These are phyloP conservation scores for Dryobates pubescens DNA, from an alignment of 2,797 vertebrate species.

Conservation along the genomic window DNA sequence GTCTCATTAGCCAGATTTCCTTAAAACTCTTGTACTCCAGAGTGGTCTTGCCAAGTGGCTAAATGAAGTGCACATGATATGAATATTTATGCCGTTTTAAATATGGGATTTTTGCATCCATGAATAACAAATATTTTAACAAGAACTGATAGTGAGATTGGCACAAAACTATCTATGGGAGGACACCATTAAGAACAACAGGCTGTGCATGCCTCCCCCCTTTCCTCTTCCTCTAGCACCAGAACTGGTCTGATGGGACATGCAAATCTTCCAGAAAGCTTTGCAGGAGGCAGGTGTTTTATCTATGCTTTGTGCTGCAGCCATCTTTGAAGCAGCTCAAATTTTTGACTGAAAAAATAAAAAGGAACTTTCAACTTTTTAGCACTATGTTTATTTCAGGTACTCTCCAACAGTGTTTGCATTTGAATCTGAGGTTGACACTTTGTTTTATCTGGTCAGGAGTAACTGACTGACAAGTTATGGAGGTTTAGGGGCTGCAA, in stretches of 20 bases:
- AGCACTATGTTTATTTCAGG: neutral
- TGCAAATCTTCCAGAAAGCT: neutral
- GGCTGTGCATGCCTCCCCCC: neutral
- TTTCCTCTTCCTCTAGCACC: constrained; percentile 7
- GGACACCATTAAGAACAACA: constrained; percentile 60
- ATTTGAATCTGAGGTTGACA: constrained; percentile 4
- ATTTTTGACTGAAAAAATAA: neutral
- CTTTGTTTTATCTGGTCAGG: constrained; percentile 5
- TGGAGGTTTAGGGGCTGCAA: neutral
- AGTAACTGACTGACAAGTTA: neutral
- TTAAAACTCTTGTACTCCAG: constrained; percentile 68
- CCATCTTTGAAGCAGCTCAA: constrained; percentile 2
- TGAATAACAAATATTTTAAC: constrained; percentile 80
- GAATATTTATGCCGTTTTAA: constrained; percentile 82
- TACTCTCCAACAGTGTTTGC: neutral
- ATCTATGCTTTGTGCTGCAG: neutral
- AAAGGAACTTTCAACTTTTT: neutral
- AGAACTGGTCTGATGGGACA: constrained; percentile 23
- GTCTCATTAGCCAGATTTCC: constrained; percentile 75
- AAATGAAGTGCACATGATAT: constrained; percentile 76
- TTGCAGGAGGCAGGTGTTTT: constrained; percentile 43
- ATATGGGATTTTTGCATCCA: constrained; percentile 73
- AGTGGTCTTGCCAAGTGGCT: constrained; percentile 76
- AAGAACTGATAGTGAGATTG: constrained; percentile 75
- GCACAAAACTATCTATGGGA: constrained; percentile 51